Base-by-base conservation (phyloP, 2,113 vertebrate genomes). In the Hippocampus mohnikei region DNA sequence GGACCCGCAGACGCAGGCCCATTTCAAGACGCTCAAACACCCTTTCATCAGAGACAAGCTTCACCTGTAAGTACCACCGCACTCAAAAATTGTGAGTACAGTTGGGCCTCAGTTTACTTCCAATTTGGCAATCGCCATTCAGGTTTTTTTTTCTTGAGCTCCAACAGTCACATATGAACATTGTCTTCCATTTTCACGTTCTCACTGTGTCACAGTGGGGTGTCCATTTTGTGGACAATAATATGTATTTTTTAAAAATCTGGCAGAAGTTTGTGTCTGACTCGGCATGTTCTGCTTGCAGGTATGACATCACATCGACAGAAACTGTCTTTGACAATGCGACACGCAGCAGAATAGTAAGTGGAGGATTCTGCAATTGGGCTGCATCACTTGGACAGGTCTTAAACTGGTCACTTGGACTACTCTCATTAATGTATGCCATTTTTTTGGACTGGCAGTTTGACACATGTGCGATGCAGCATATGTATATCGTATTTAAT, bases 271-370 rank as follows among this genome's bases (percentile, higher is more conserved):
- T 59, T 48, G 21, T 56, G 56, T 16, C 58, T 60, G 58, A 60
- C 15, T 16, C 2, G 12, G 27, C 12, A 20, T 60, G 64, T 25
- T 27, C 52, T 55, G 37, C 75, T 79, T 88, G 52, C 80, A 99
- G 97, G 81, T 98, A 96, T 77, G 94, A 98, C 78, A 94, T 98
- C 84, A 94, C 94, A 71, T 94, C 96, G 44, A 95, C 94, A 85
- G 95, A 95, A 37, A 94, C 93, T 0, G 91, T 99, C 87, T 99
- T 99, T 86, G 94, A 98, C 82, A 98, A 92, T 8, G 94, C 94
- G 29, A 98, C 95, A 2, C 94, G 97, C 62, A 97, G 97, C 84
- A 91, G 95, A 90, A 98, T 98, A 88, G 97, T 99, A 88, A 96
- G 97, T 95, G 12, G 42, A 48, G 5, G 25, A 66, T 10, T 16